Base-by-base conservation (phyloP, 2,113 vertebrate species). In the Opisthocomus hoazin region DNA sequence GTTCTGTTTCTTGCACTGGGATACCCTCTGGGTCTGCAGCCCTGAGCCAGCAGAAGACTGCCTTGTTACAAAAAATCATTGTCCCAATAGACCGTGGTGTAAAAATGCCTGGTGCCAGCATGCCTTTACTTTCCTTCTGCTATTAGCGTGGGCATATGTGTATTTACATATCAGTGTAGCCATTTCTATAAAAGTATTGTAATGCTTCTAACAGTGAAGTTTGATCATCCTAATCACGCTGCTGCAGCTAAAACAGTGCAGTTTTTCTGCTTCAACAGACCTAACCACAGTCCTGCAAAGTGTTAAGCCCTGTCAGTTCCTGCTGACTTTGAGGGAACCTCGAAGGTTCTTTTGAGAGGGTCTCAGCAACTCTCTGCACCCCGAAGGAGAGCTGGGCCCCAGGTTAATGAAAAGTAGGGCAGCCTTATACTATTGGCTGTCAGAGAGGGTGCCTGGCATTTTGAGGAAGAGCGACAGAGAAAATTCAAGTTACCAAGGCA, bases 361-460 rank as follows among this genome's bases (percentile, higher is more conserved):
- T 75, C 61, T 92, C 77, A 84, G 86, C 65, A 85, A 76, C 74
- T 91, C 27, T 75, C 21, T 71, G 24, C 41, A 63, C 77, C 87
- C 57, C 4, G 5, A 60, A 90, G 80, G 70, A 93, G 60, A 84
- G 87, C 24, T 70, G 36, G 61, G 76, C 41, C 77, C 65, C 73
- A 78, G 81, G 86, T 89, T 90, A 89, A 76, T 63, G n/a, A 92
- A 90, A 95, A 95, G 45, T 95, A 95, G 76, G 76, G 32, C 76
- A 92, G 34, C 37, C 21, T 90, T 89, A 81, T 69, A 68, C 65
- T 71, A 56, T 68, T 36, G 39, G 43, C 43, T 87, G 22, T 57
- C 53, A 81, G 69, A 60, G n/a, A 92, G 20, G 56, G 36, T 93
- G 51, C 34, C 51, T 91, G 32, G 74, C 29, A 64, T 94, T 91